These are phyloP conservation scores for Patella pellucida DNA, from an alignment of 2,888 invertebrate genomes.

Conservation along the genomic window DNA sequence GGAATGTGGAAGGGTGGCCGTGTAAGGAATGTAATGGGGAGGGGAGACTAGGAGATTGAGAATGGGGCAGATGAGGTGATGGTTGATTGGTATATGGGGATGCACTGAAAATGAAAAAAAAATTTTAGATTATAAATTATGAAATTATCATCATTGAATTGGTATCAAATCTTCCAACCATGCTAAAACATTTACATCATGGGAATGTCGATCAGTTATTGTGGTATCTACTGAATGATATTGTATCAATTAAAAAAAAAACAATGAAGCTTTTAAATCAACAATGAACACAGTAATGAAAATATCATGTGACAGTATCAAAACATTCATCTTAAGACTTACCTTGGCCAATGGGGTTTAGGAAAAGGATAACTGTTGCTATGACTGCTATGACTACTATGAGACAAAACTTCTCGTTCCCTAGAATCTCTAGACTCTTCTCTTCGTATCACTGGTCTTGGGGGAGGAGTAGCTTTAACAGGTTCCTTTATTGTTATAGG, in stretches of 20 bases:
- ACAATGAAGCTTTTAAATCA: no score
- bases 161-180: no score
- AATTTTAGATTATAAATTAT: no score
- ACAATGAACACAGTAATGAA: no score
- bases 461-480: conserved; percentile 35
- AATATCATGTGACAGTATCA: no score
- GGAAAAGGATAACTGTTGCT: conserved; percentile 10
- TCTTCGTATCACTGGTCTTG: conserved; percentile 22
- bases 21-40: conserved; percentile 35
- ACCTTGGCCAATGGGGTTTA: conserved; percentile 4
- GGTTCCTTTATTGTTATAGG: conserved; percentile 71
- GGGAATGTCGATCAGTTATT: no score
- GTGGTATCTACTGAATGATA: no score
- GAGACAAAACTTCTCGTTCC: neutral
- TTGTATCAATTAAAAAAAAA: no score
- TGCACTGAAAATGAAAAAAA: conserved; percentile 5
- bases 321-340: neutral
- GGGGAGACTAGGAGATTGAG: conserved; percentile 27
- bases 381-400: conserved; percentile 9
- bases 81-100: conserved; percentile 24
- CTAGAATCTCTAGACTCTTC: conserved; percentile 29
- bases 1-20: conserved; percentile 32
- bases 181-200: no score
- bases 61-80: conserved; percentile 18
- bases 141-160: no score